Base-by-base conservation (phyloP, 2,888 invertebrate genomes). In the Octodonta nipae region DNA sequence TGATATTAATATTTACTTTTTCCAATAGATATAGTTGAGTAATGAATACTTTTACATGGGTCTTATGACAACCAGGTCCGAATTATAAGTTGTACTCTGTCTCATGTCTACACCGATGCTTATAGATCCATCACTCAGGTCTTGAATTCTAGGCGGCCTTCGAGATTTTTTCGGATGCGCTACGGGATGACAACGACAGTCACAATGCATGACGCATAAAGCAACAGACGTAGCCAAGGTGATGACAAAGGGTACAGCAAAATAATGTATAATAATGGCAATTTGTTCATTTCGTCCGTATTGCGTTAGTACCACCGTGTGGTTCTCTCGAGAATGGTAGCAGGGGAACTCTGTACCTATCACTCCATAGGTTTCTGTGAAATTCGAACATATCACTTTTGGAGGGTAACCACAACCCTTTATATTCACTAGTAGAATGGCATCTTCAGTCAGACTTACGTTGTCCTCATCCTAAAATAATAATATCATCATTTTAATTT, bases 401-500 rank as follows among this genome's bases (percentile, higher is more conserved):
- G 84, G 84, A 8, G 84, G 84, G 56, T 83, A 84, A 5, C 84
- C 84, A 59, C 84, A 84, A 34, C 84, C 84, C 55, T 83, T 84
- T 53, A 83, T 81, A 61, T 84, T 84, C 32, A 83, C 81, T 54
- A 78, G 70, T 28, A 84, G 55, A 17, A 70, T 66, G 15, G 70
- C 70, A 49, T 70, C 70, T 25, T 63, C 61, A n/a, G 60, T 60
- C 44, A 11, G n/a, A 22, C 11, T 22, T 11, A 22, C 22, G n/a
- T n/a, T 22, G n/a, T 22, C 22, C 26, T 47, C 47, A 28, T 38
- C 40, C 45, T 44, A 29, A 30, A 40, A 49, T 22, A 10, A n/a
- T n/a, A n/a, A n/a, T n/a, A n/a, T n/a, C n/a, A n/a, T n/a, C n/a
- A n/a, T n/a, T n/a, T n/a, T n/a, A n/a, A n/a, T n/a, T n/a, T n/a